phyloP scores from a whole-genome alignment of 2,888 invertebrate species.

The Tetragonula carbonaria region DNA sequence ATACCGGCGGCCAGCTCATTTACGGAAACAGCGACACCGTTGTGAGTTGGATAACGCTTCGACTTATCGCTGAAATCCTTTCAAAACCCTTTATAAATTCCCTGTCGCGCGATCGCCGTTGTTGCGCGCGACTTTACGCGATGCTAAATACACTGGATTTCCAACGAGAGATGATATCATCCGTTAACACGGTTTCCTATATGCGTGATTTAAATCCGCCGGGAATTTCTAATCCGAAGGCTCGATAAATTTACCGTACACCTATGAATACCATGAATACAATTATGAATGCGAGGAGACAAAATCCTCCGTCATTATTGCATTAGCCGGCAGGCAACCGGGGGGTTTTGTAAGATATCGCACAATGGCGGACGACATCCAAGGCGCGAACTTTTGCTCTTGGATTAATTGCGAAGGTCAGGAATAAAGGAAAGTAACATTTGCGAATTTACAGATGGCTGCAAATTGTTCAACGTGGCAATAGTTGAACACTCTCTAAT shows the following conservation, averaged over 20 bases:
- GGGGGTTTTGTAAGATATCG: not conserved
- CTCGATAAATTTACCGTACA: not conserved
- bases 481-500: not conserved
- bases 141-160: not conserved
- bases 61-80: conserved; percentile 21
- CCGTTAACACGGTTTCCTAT: not conserved
- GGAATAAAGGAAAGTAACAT: not conserved
- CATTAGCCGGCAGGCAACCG: not conserved
- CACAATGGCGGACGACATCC: not conserved
- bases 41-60: conserved; percentile 24
- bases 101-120: not conserved
- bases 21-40: conserved; percentile 14
- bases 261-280: conserved; percentile 10
- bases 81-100: conserved; percentile 12
- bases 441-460: not conserved
- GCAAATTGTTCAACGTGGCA: not conserved
- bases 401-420: not conserved
- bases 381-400: not conserved
- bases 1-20: conserved; percentile 7
- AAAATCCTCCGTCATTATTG: not conserved
- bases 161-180: not conserved
- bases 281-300: not conserved
- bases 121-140: not conserved
- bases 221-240: not conserved
- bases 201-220: not conserved